Conservation (phyloP, 2,113 vertebrate species). For the Poeciliopsis occidentalis region DNA sequence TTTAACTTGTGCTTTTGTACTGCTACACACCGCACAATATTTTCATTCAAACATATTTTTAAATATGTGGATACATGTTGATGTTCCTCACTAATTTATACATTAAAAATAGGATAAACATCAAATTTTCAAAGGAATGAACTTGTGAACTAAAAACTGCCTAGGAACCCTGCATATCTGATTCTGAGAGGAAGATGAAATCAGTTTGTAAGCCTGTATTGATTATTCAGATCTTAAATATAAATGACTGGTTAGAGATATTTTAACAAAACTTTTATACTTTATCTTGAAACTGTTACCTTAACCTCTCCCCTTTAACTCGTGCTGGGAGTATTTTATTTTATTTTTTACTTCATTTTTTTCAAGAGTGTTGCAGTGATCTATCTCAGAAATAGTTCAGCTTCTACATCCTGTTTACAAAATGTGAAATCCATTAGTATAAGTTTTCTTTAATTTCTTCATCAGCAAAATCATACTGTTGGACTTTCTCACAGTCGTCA, state of each 20-base stretch:
- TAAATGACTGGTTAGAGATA: too few relatives aligned
- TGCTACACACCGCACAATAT: not conserved
- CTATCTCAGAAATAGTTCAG: constrained; percentile 19
- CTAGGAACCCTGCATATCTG: not conserved
- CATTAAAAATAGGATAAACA: not conserved
- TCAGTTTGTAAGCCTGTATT: not conserved
- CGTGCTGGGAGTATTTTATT: not conserved
- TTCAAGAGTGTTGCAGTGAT: not conserved
- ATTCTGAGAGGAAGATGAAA: not conserved
- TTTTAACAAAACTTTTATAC: constrained; percentile 5
- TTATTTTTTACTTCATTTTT: not conserved
- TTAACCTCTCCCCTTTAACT: constrained; percentile 2
- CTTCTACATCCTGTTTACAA: constrained; percentile 7
- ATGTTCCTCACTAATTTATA: not conserved
- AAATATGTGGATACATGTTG: not conserved
- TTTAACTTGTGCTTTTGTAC: not conserved
- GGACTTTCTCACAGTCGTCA: constrained; percentile 18
- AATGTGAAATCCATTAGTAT: constrained; percentile 44
- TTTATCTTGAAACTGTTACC: not conserved
- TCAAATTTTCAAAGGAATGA: not conserved
- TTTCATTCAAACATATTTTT: not conserved
- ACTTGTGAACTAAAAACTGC: not conserved
- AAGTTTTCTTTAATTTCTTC: not conserved
- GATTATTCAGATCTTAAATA: not conserved
- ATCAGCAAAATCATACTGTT: not conserved